Base-by-base conservation (phyloP, 2,797 vertebrate genomes). In the Chaenodraco wilsoni region DNA sequence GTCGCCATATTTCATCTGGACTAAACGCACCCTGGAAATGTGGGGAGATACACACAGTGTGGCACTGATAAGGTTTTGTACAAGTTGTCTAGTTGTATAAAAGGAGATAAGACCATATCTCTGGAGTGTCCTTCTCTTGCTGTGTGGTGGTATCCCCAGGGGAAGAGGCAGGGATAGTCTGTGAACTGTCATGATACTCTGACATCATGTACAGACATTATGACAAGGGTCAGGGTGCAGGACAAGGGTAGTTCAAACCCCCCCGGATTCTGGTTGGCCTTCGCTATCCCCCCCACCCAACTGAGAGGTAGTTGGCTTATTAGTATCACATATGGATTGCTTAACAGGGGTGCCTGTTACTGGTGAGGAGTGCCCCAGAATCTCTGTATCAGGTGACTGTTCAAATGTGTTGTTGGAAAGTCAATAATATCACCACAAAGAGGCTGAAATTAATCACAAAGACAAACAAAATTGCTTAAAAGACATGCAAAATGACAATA, bases 1-100 rank as follows among this genome's bases (percentile, higher is more conserved):
- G 88, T 84, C n/a, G 19, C 84, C 65, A 84, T 92, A 90, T 92
- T 89, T 93, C 87, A 89, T 78, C 82, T 69, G n/a, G 88, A 86
- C 87, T 70, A 61, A 79, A 76, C 82, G 46, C 58, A 64, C 63
- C 43, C 72, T 40, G 33, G 70, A 80, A 73, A 76, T 66, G 76
- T 70, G 40, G 60, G 72, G 82, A 82, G 83, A 78, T 72, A 72
- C 76, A 69, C 23, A n/a, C 23, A 65, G 74, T 27, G 67, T 40
- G 43, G 79, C 56, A n/a, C 58, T 50, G 90, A 89, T 90, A 88
- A 80, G 78, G 71, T 72, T 82, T 71, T 55, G 55, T 82, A 83
- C 73, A 77, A 83, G 82, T 83, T 82, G 81, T 87, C 55, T 69
- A 49, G 73, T 82, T 68, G 86, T 84, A 65, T 73, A 66, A 76